Conservation (phyloP, 1,140 invertebrate genomes). For the Rhopalosiphum maidis region DNA sequence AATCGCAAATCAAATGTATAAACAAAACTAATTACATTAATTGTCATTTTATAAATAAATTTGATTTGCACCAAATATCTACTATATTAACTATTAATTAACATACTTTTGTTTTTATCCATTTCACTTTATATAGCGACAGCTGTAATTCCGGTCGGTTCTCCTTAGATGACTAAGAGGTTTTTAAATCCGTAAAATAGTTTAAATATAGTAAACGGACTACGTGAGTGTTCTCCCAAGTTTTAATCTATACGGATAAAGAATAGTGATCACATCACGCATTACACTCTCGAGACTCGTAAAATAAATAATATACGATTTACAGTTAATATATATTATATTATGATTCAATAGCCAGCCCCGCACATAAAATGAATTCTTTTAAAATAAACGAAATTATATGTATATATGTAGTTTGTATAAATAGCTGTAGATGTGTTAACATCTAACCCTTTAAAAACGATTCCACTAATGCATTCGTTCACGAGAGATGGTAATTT, state of each 20-base stretch:
- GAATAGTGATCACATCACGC: not conserved
- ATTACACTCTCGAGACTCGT: not conserved
- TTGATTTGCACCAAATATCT: conserved; percentile 21
- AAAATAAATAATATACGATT: conserved; percentile 9
- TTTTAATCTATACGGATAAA: not conserved
- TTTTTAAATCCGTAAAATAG: not conserved
- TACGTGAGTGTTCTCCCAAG: not conserved
- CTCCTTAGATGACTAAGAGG: not conserved
- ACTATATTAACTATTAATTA: conserved; percentile 6
- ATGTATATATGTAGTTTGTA: not conserved
- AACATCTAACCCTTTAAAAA: not conserved
- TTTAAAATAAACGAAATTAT: not conserved
- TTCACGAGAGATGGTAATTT: not conserved
- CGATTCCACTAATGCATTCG: not conserved
- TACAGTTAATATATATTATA: not conserved
- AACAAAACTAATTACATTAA: not conserved
- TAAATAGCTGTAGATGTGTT: not conserved
- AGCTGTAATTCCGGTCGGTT: not conserved
- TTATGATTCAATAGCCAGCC: not conserved
- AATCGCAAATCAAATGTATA: not conserved
- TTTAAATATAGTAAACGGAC: not conserved
- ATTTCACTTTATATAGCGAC: not conserved
- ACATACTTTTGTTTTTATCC: not conserved
- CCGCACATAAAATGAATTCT: not conserved
- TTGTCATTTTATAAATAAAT: not conserved